Evolutionary conservation across 2,113 vertebrate species (phyloP), one percentile per base, ranked within the genome.

Genomic region (Epinephelus lanceolatus): DNA sequence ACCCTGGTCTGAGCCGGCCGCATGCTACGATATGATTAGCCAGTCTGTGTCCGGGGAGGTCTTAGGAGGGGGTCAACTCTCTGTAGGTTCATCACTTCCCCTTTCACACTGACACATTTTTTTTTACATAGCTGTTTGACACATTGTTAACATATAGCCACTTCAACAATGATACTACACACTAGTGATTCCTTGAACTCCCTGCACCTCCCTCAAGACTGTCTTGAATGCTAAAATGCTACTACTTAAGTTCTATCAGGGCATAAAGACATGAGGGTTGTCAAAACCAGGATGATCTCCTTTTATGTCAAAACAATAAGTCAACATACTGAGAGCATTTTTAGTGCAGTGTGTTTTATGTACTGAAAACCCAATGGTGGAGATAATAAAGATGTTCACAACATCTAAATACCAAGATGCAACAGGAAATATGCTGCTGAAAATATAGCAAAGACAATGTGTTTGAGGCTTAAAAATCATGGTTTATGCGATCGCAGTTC

Each of bases 381-480:
- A 33, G 4, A 17, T 65, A 65, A 65, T 61, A 7, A 21, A 67
- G 45, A 53, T 18, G 30, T 55, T 55, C n/a, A 65, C 9, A 30
- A 66, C 23, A 19, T 63, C 19, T 40, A 55, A 52, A 65, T 51
- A 69, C 55, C 4, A 30, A 45, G 9, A 66, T 59, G n/a, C 37
- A 61, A 27, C 25, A n/a, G 47, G 30, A 9, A 81, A 40, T 72
- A 76, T 49, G 10, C 1, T 55, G 6, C 33, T 55, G 6, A 30
- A 70, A 71, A 75, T 55, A 25, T 53, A 42, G 19, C 5, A 74
- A 74, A 78, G 45, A 59, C 0, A 17, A 78, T 53, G 45, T 42
- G 47, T 12, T 63, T 40, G 33, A 51, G 18, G 56, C 27, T 30
- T 57, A 4, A 42, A 55, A 55, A 42, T 49, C 52, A 51, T 12